Evolutionary conservation across 2,113 vertebrate genomes (phyloP).

Genomic region (Pituophis catenifer): DNA sequence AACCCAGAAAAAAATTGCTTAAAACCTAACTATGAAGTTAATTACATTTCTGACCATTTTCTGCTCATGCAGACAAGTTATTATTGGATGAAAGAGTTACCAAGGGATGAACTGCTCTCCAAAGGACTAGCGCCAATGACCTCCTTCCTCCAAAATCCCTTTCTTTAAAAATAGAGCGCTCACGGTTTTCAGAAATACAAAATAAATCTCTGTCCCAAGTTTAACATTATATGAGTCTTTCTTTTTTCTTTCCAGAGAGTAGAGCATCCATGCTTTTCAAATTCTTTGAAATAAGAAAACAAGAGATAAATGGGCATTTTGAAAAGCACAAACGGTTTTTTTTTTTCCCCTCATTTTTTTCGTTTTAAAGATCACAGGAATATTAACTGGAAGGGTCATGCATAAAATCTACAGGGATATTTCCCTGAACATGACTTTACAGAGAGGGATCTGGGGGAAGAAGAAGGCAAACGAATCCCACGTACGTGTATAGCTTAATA

Average conservation of each 20-base stretch:
- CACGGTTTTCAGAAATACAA: too few species aligned
- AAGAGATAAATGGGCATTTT: conserved; percentile 23
- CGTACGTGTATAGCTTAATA: neutral
- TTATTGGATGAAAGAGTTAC: neutral
- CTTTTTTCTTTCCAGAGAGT: neutral
- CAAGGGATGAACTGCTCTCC: neutral
- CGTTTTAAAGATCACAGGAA: conserved; percentile 4
- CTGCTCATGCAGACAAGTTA: neutral
- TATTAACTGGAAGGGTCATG: conserved; percentile 36
- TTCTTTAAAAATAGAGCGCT: neutral
- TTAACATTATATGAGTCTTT: conserved; percentile 3
- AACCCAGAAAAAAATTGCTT: neutral
- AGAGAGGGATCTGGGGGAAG: neutral
- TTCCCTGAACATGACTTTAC: conserved; percentile 49
- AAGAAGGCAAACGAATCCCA: conserved; percentile 32
- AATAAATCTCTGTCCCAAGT: neutral
- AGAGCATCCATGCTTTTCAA: neutral
- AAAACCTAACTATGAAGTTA: neutral
- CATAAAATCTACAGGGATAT: conserved; percentile 18
- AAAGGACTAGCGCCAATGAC: neutral
- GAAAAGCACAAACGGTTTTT: neutral
- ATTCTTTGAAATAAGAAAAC: conserved; percentile 33
- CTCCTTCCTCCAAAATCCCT: neutral
- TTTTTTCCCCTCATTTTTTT: neutral
- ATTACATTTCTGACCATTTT: neutral